Evolutionary conservation across 2,113 vertebrate species (phyloP), one percentile per base, ranked within the genome.

Genomic region (Coregonus clupeaformis): DNA sequence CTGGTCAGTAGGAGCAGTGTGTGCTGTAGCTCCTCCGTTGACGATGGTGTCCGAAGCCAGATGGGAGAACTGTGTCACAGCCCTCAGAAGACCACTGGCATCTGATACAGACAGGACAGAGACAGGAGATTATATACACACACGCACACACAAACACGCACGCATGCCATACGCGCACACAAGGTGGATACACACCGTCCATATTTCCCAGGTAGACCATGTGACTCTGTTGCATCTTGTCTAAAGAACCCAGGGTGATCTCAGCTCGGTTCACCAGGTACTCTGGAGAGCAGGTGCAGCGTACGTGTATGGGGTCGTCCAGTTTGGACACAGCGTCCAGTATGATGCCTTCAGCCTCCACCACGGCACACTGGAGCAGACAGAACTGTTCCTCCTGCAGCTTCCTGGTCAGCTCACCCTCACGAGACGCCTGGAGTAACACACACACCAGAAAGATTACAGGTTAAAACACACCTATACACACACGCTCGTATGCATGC

Each of bases 221-320:
- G 16, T 96, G 96, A n/a, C 96, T 95, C 1, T 76, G 86, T 83
- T 97, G 94, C 91, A 98, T 77, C 80, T 93, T 55, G 0, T 92
- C 91, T 3, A 96, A 85, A 0, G 95, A 94, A 1, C 92, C 92
- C 85, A 99, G 86, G 0, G 97, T 94, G 0, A 92, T 92, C 89
- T 98, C 95, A 0, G 94, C 95, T 42, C 96, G 93, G 89, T 92
- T 96, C 64, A 97, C 88, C 63, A 99, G 94, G 88, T 98, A 99
- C 92, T 97, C 97, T 76, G 98, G 98, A 64, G 97, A 98, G 87
- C 97, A 97, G 90, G 96, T 98, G 85, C 96, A 98, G 82, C 96
- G 94, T 67, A 99, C 52, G 45, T 98, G 97, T 77, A 98, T 85
- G 0, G 98, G 97, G 83, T 99, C 97, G 0, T 98, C 97, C 80